Conservation (phyloP, 2,888 invertebrate species). For the Polyommatus icarus region DNA sequence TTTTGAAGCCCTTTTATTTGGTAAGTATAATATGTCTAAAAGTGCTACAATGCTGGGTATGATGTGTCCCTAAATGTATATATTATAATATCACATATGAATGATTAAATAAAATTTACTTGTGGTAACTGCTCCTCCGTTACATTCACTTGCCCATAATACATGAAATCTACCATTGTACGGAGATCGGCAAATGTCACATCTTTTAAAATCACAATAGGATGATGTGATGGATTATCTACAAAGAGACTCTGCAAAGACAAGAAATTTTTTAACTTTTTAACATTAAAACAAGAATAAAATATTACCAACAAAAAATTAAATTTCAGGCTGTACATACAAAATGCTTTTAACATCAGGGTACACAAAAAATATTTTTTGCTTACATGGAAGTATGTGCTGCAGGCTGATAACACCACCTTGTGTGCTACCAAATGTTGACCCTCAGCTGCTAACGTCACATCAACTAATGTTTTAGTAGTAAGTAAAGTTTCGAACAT, state of each 20-base stretch:
- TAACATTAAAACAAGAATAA: neutral
- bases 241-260: constrained; percentile 86
- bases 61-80: too few species aligned
- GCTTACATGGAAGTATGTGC: constrained; percentile 93
- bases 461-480: constrained; percentile 92
- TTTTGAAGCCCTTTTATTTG: too few species aligned
- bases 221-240: constrained; percentile 92
- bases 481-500: constrained; percentile 91
- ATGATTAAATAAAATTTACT: constrained; percentile 53
- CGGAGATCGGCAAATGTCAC: constrained; percentile 91
- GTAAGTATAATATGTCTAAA: neutral
- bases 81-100: too few species aligned
- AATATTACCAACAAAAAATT: neutral
- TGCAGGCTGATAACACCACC: constrained; percentile 93
- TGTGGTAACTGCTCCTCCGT: constrained; percentile 92
- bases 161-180: constrained; percentile 95
- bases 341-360: neutral
- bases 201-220: constrained; percentile 94
- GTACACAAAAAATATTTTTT: neutral
- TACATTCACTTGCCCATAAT: constrained; percentile 95
- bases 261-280: neutral
- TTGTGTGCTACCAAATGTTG: constrained; percentile 93
- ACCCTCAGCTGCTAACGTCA: constrained; percentile 94
- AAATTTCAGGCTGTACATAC: too few species aligned
- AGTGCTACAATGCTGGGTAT: too few species aligned